These are phyloP conservation scores for Gambusia holbrooki DNA, from an alignment of 2,113 vertebrate genomes.

Conservation along the genomic window DNA sequence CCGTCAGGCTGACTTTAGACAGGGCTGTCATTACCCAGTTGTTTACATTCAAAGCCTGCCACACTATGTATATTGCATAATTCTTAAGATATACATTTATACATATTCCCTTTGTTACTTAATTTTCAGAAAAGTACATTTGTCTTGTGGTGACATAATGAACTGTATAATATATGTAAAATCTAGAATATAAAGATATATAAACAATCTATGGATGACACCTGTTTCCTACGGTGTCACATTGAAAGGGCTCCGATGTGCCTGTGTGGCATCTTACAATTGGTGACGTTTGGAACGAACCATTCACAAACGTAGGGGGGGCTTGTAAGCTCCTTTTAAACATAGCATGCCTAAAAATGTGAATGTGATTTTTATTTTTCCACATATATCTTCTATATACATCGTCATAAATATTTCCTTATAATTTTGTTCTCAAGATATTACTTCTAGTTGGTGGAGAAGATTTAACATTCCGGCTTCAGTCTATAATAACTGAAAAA, in stretches of 20 bases:
- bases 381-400: rapidly evolving
- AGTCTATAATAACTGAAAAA: slow-evolving; percentile 13
- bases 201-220: slow-evolving; percentile 10
- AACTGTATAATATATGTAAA: not conserved
- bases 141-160: not conserved
- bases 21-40: not conserved
- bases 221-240: slow-evolving; percentile 65
- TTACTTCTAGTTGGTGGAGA: not conserved
- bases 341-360: rapidly evolving
- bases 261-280: slow-evolving; percentile 79
- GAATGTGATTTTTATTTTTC: not conserved
- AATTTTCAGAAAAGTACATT: not conserved
- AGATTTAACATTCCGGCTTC: rapidly evolving
- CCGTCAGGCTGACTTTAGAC: not conserved
- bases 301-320: slow-evolving; percentile 48
- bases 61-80: not conserved
- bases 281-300: slow-evolving; percentile 79
- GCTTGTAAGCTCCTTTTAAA: rapidly evolving
- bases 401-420: rapidly evolving
- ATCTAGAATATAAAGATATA: not conserved
- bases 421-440: rapidly evolving
- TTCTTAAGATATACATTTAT: not conserved
- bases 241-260: slow-evolving; percentile 52
- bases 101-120: not conserved
- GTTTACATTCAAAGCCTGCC: not conserved